Evolutionary conservation across 2,113 vertebrate species (phyloP).

Genomic region (Psilopsiagon aurifrons): DNA sequence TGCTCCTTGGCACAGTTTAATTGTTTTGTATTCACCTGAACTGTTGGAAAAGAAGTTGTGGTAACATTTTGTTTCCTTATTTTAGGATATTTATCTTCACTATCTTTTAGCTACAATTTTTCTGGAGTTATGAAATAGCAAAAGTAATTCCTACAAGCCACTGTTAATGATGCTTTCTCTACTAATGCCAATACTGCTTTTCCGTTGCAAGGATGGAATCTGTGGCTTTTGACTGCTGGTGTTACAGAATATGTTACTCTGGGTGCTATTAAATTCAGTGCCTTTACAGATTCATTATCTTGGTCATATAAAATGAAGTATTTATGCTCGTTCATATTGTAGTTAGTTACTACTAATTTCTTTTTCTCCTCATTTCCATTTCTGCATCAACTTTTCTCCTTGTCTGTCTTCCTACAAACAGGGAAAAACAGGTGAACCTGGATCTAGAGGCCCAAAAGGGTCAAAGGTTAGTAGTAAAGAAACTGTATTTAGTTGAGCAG

Average conservation of each 20-base stretch:
- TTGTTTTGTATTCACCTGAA: slow-evolving; percentile 3
- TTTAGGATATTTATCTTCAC: neutral
- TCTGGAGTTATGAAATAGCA: neutral
- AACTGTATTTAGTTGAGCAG: neutral
- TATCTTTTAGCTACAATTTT: neutral
- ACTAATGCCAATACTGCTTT: neutral
- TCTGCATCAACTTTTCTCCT: slow-evolving; percentile 53
- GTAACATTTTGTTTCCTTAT: slow-evolving; percentile 15
- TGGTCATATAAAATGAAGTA: neutral
- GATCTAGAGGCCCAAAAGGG: slow-evolving; percentile 89
- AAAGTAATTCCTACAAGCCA: neutral
- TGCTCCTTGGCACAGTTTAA: neutral
- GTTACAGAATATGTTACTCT: neutral
- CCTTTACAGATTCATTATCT: neutral
- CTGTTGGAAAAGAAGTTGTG: neutral
- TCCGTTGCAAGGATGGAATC: neutral
- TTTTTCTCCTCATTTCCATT: slow-evolving; percentile 46
- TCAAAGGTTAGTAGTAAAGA: slow-evolving; percentile 88
- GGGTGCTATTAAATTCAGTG: neutral
- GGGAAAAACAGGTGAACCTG: slow-evolving; percentile 93
- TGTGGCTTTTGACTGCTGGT: neutral
- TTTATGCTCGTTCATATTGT: slow-evolving; percentile 24
- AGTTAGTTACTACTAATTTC: slow-evolving; percentile 55
- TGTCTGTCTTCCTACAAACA: slow-evolving; percentile 65
- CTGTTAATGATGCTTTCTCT: neutral